Percentiles rank a stretch among this genome's conserved stretches.
Evolutionary conservation across 2,888 invertebrate genomes (phyloP).

Genomic region (Vandiemenella viatica): DNA sequence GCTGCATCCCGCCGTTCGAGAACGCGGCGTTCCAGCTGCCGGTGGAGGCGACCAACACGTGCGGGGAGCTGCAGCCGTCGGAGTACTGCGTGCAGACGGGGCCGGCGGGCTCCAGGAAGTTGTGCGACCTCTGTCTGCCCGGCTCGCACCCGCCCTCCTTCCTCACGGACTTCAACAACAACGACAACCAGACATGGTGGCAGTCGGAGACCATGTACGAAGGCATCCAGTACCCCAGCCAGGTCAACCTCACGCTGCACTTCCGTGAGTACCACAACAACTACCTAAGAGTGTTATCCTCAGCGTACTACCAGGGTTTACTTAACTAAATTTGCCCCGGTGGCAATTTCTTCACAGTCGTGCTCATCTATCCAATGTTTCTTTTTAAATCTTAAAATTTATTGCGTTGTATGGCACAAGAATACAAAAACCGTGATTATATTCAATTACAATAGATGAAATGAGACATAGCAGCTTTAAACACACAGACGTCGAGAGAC

Average conservation of each 20-base stretch:
- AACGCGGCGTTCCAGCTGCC: conserved; percentile 84
- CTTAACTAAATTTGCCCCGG: too few species aligned
- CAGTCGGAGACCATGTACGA: conserved; percentile 96
- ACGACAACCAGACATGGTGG: conserved; percentile 90
- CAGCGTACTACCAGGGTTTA: too few species aligned
- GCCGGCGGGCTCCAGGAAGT: conserved; percentile 44
- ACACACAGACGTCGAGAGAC: too few species aligned
- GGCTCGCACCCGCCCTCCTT: conserved; percentile 54
- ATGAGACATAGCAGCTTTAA: too few species aligned
- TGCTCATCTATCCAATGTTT: neutral
- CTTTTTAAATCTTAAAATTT: too few species aligned
- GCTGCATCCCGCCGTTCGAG: conserved; percentile 91
- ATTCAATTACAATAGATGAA: too few species aligned
- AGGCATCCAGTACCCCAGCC: conserved; percentile 75
- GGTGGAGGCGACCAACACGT: conserved; percentile 92
- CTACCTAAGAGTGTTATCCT: neutral
- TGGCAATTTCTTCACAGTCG: neutral
- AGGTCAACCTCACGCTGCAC: conserved; percentile 82
- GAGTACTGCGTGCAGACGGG: conserved; percentile 90
- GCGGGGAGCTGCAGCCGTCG: conserved; percentile 63
- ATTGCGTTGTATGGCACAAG: too few species aligned
- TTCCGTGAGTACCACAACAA: conserved; percentile 43
- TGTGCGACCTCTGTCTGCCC: conserved; percentile 61
- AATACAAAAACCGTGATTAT: too few species aligned
- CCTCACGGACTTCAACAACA: conserved; percentile 82